Percentiles rank a stretch among this genome's conserved stretches.
phyloP scores from a whole-genome alignment of 2,888 invertebrate genomes.

The Melanchra persicariae region DNA sequence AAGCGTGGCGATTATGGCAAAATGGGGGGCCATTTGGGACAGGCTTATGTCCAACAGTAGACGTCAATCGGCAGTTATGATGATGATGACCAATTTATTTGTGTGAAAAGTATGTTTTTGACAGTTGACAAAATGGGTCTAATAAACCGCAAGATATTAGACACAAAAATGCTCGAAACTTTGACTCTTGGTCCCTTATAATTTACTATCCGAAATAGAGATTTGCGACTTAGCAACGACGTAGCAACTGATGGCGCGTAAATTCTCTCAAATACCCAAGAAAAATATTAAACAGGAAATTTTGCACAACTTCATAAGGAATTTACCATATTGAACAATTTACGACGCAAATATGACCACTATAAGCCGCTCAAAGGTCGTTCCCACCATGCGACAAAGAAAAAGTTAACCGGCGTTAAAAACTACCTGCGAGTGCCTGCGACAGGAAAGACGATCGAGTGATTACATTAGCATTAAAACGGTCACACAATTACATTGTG shows the following conservation, averaged over 20 bases:
- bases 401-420: conserved; percentile 60
- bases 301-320: conserved; percentile 38
- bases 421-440: conserved; percentile 64
- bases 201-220: background rate
- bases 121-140: no score
- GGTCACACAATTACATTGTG: conserved; percentile 88
- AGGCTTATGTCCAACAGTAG: no score
- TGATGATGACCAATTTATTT: no score
- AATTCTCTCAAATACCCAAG: conserved; percentile 11
- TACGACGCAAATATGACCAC: conserved; percentile 42
- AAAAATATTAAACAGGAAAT: conserved; percentile 31
- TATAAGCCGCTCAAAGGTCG: conserved; percentile 51
- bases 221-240: no score
- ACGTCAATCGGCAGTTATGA: no score
- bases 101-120: no score
- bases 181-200: background rate
- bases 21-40: no score
- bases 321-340: conserved; percentile 58
- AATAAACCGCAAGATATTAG: no score
- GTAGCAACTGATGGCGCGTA: background rate
- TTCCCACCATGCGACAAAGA: conserved; percentile 69
- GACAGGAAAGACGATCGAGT: conserved; percentile 74
- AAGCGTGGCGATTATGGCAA: no score
- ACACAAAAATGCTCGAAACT: no score
- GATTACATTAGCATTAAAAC: conserved; percentile 86